Base-by-base conservation (phyloP, 2,797 vertebrate genomes). In the Avahi laniger region DNA sequence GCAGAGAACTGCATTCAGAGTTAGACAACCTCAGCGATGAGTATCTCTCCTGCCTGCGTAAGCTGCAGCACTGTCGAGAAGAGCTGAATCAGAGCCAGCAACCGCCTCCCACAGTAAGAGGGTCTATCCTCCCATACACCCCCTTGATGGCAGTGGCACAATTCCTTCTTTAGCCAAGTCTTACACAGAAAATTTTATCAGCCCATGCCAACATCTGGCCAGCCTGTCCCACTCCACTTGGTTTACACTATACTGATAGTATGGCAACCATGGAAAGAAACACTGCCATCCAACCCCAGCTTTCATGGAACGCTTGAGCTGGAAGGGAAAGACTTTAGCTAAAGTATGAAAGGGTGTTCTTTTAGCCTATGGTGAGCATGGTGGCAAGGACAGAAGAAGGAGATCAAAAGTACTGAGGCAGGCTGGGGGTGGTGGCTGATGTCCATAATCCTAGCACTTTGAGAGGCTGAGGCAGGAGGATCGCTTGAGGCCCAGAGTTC, bases 41-140 rank as follows among this genome's bases (percentile, higher is more conserved):
- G 98, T 99, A 99, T 96, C 98, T 98, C 95, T 98, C 98, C 97
- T 99, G 99, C 98, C 99, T 99, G 98, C 97, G 59, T 83, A 98
- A 99, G 80, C 98, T 99, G 98, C 98, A 98, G 80, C 99, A 99
- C 98, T 99, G 99, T 98, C 98, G 99, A n/a, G 98, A 99, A 0
- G 99, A 99, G 94, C 98, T 99, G 79, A 99, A 98, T 83, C 98
- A 97, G 93, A 97, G 98, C 93, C 99, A 98, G 89, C 98, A 13
- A 43, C 87, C n/a, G 0, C 79, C 89, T 75, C 81, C 78, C 1
- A 92, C 97, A 97, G 98, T 98, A 98, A 97, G 98, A 94, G 10
- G 3, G 4, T 33, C 54, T 5, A 50, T 18, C 73, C 33, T 89
- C 38, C 86, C 35, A 14, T 18, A 30, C 1, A 61, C n/a, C 15